phyloP scores from a whole-genome alignment of 2,113 vertebrate species.

The Carassius auratus region DNA sequence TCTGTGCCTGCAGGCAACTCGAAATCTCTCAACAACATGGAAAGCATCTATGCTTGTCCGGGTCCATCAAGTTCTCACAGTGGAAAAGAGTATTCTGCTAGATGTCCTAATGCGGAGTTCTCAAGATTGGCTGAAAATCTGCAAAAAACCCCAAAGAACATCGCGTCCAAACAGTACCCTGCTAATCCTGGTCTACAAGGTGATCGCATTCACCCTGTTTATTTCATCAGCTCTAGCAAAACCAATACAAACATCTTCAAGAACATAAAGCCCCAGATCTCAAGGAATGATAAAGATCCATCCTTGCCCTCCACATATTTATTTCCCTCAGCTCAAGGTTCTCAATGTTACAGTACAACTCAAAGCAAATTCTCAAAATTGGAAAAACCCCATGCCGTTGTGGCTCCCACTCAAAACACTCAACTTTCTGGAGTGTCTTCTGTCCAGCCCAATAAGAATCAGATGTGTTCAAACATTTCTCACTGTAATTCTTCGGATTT shows the following conservation, averaged over 20 bases:
- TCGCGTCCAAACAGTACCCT: slow-evolving; percentile 52
- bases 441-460: slow-evolving; percentile 65
- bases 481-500: slow-evolving; percentile 74
- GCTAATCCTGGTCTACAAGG: slow-evolving; percentile 59
- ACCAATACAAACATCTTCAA: slow-evolving; percentile 44
- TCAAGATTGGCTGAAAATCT: slow-evolving; percentile 53
- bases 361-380: slow-evolving; percentile 64
- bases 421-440: slow-evolving; percentile 28
- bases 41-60: slow-evolving; percentile 45
- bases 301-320: slow-evolving; percentile 58
- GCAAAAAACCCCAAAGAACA: slow-evolving; percentile 59
- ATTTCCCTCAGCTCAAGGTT: slow-evolving; percentile 65
- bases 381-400: slow-evolving; percentile 60
- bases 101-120: slow-evolving; percentile 56
- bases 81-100: slow-evolving; percentile 43
- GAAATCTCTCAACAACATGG: slow-evolving; percentile 56
- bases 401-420: slow-evolving; percentile 56
- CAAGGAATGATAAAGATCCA: slow-evolving; percentile 45
- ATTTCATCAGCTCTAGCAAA: slow-evolving; percentile 65
- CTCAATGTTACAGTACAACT: slow-evolving; percentile 61
- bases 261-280: slow-evolving; percentile 62
- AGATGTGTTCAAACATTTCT: slow-evolving; percentile 61
- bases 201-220: slow-evolving; percentile 60
- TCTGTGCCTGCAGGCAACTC: slow-evolving; percentile 56
- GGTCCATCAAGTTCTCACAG: slow-evolving; percentile 57